These are phyloP conservation scores for Gastrophryne carolinensis DNA, from an alignment of 2,797 vertebrate species.

Conservation along the genomic window DNA sequence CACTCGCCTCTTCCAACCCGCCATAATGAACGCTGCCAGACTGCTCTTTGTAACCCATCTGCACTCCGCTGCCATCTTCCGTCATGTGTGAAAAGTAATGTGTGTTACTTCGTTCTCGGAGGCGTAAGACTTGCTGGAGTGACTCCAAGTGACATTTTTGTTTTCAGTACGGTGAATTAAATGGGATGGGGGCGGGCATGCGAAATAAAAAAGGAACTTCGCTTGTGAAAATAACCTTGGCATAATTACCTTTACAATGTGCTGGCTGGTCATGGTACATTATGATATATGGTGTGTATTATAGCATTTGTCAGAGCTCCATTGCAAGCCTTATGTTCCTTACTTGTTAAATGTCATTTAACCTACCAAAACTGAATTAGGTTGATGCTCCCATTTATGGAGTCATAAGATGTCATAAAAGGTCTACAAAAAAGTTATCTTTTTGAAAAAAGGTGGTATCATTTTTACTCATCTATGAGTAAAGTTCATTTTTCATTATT, in stretches of 20 bases:
- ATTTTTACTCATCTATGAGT: too few relatives aligned
- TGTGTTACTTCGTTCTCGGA: neutral
- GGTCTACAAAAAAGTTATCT: neutral
- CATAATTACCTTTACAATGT: neutral
- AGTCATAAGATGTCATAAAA: neutral
- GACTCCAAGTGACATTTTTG: neutral
- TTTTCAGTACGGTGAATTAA: neutral
- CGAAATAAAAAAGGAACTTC: neutral
- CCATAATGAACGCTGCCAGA: neutral
- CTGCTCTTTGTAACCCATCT: conserved; percentile 5
- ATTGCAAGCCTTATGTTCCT: neutral
- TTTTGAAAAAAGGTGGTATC: too few relatives aligned
- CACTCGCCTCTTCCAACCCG: neutral
- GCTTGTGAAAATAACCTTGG: neutral
- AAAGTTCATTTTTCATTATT: too few relatives aligned
- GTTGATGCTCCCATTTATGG: neutral
- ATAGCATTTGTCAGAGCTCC: neutral
- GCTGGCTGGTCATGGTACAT: neutral
- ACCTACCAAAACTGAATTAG: neutral
- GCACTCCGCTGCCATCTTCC: neutral
- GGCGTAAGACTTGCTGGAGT: neutral
- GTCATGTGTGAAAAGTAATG: conserved; percentile 2
- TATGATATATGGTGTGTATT: neutral
- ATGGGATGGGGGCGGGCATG: neutral
- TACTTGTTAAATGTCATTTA: neutral